Conservation (phyloP, 2,888 invertebrate genomes). For the Monopis laevigella region DNA sequence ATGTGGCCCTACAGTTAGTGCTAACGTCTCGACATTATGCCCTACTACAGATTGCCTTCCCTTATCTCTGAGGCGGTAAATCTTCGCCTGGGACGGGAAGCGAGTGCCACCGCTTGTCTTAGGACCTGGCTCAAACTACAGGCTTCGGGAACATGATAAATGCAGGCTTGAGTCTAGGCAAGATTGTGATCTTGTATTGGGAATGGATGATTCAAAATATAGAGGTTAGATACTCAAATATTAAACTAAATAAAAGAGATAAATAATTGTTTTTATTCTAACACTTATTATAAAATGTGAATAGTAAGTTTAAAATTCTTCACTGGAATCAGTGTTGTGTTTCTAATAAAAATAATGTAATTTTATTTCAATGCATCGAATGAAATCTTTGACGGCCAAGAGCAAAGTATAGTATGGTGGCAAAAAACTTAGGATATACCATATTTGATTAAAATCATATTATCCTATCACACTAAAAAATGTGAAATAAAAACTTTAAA, state of each 20-base stretch:
- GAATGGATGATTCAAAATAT: not conserved
- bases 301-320: too few species aligned
- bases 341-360: too few species aligned
- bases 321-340: not conserved
- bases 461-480: too few species aligned
- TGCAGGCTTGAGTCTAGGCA: constrained; percentile 4
- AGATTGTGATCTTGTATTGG: constrained; percentile 4
- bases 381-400: too few species aligned
- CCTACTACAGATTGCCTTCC: constrained; percentile 27
- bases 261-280: too few species aligned
- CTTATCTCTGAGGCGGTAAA: constrained; percentile 34
- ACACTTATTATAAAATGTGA: too few species aligned
- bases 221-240: not conserved
- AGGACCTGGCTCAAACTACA: constrained; percentile 8
- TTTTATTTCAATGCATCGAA: too few species aligned
- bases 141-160: constrained; percentile 9
- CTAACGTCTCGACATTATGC: not conserved
- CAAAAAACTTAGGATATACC: too few species aligned
- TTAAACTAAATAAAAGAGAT: too few species aligned
- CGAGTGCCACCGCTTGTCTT: constrained; percentile 11
- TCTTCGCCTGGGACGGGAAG: constrained; percentile 21
- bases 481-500: too few species aligned
- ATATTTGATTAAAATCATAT: too few species aligned
- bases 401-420: too few species aligned
- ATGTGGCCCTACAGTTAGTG: constrained; percentile 2